These are phyloP conservation scores for Micromesistius poutassou DNA, from an alignment of 2,797 vertebrate species.

Conservation along the genomic window DNA sequence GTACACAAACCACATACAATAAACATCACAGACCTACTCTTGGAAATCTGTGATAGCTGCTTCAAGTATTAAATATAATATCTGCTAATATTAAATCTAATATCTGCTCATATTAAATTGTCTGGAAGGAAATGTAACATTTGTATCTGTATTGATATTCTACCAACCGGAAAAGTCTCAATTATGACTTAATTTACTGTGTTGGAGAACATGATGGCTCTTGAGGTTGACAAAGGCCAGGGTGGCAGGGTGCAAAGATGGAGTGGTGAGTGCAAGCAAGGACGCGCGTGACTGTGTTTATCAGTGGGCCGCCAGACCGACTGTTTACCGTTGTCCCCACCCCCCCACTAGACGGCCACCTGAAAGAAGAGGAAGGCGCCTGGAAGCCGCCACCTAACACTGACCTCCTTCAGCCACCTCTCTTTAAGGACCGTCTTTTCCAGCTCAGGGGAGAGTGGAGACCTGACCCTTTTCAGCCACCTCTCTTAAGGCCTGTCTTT, in stretches of 20 bases:
- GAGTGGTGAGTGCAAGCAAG: constrained; percentile 40
- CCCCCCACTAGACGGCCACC: constrained; percentile 24
- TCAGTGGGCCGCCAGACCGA: constrained; percentile 47
- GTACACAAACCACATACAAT: too few species aligned
- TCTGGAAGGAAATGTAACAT: constrained; percentile 26
- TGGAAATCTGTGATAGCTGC: too few species aligned
- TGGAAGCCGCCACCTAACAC: constrained; percentile 51
- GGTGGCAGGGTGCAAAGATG: constrained; percentile 50
- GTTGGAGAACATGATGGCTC: constrained; percentile 56
- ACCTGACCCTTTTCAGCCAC: not conserved
- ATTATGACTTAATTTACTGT: constrained; percentile 61
- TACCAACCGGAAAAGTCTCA: constrained; percentile 40
- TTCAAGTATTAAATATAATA: too few species aligned
- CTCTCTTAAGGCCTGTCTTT: too few species aligned
- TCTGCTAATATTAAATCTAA: too few species aligned
- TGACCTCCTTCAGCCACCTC: too few species aligned
- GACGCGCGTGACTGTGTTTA: constrained; percentile 59
- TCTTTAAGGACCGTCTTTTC: too few species aligned
- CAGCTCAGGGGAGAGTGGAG: not conserved
- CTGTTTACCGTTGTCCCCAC: too few species aligned
- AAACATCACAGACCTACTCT: too few species aligned
- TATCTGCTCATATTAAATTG: not conserved
- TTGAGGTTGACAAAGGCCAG: constrained; percentile 62
- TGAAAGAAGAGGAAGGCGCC: constrained; percentile 53
- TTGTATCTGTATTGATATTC: constrained; percentile 46